phyloP scores from a whole-genome alignment of 2,797 vertebrate genomes.

The Onychomys leucogaster region DNA sequence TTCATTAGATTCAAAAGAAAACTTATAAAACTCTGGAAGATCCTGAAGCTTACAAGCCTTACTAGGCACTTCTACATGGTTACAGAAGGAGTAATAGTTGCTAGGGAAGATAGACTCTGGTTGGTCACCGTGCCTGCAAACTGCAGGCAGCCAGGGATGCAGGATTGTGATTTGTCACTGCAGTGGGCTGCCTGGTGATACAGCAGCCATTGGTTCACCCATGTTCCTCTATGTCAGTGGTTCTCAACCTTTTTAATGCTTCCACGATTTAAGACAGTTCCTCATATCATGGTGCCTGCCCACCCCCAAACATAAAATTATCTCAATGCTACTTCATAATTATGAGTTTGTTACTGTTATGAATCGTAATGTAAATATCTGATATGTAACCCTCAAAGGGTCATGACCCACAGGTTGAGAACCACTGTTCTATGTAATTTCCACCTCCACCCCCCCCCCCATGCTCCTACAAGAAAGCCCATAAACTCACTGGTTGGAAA shows the following conservation, averaged over 20 bases:
- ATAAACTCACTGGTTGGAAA: background rate
- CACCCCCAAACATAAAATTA: background rate
- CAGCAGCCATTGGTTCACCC: background rate
- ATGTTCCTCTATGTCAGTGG: background rate
- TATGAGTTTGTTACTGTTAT: background rate
- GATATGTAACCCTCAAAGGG: background rate
- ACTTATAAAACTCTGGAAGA: background rate
- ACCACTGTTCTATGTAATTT: background rate
- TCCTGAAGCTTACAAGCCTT: background rate
- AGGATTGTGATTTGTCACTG: background rate
- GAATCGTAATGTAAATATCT: background rate
- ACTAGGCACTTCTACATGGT: background rate
- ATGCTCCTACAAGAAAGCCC: background rate
- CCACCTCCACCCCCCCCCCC: accelerated
- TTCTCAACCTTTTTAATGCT: background rate
- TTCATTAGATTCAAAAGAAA: background rate
- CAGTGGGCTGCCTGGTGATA: background rate
- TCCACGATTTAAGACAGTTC: background rate
- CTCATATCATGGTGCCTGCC: background rate
- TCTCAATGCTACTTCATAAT: background rate
- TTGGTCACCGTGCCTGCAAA: background rate
- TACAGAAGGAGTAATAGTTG: background rate
- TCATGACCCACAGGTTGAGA: background rate
- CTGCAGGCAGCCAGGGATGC: background rate
- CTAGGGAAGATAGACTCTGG: background rate